Base-by-base conservation (phyloP, 1,140 invertebrate species). In the Popillia japonica region DNA sequence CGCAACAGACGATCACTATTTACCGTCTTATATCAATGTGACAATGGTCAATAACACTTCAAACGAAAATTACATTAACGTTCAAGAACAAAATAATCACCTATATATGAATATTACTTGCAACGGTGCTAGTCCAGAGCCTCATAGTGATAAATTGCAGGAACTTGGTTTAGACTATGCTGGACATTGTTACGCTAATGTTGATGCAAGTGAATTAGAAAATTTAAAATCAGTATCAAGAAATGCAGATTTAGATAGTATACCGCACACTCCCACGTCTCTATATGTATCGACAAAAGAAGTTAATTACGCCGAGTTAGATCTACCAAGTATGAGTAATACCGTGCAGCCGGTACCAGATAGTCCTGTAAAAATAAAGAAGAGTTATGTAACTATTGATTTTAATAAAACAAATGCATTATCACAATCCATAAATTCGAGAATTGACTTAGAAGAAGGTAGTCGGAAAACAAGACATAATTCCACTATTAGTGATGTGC, bases 321-420 rank as follows among this genome's bases (percentile, higher is more conserved):
- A 96, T 85, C 89, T 95, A 81, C 77, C 80, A 77, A 86, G 87
- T 75, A 87, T 86, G 59, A 84, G 77, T 78, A 77, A 81, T 1
- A 77, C 48, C 3, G 17, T 41, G 44, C 82, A 85, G 4, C 82
- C 86, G 10, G 87, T 89, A 3, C 89, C 90, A 4, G 89, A 90
- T 7, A 91, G 89, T 72, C 89, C 90, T 0, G 88, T 87, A 6
- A 89, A 89, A 34, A 84, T 88, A 11, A 88, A 90, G 55, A 92
- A 94, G 83, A 94, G 95, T 68, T 98, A 98, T 84, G 96, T 95
- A 9, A 96, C 93, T 0, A 98, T 98, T 78, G 97, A 98, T 87
- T 98, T 98, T 86, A 93, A 97, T 83, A 95, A 95, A 86, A 98
- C 96, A 0, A 93, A 92, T 40, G 96, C 96, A 14, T 88, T 98